Base-by-base conservation (phyloP, 2,113 vertebrate genomes). In the Nothocercus julius region DNA sequence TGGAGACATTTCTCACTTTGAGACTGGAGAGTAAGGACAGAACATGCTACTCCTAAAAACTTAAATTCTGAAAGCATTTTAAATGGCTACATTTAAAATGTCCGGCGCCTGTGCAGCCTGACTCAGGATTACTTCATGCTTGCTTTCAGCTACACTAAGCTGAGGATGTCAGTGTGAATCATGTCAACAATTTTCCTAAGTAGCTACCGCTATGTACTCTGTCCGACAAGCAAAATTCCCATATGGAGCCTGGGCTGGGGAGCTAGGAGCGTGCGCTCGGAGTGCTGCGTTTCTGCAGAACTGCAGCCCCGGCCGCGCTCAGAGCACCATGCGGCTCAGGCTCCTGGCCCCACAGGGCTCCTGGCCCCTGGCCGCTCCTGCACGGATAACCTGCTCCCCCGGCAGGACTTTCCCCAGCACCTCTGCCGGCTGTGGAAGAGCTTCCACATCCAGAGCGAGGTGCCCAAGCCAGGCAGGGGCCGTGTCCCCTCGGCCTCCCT, bases 11-110 rank as follows among this genome's bases (percentile, higher is more conserved):
- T 63, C 56, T 28, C 53, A 16, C 32, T 42, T n/a, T 7, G 40
- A 49, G 51, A 44, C 7, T 30, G 22, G 11, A 20, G 13, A 69
- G 30, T 45, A 72, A 72, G 53, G 69, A 17, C 36, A 38, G 56
- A 79, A 19, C 14, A 13, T 2, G 19, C 1, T 13, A 32, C 25
- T 66, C 54, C 54, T 51, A 17, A 24, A 80, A 88, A 86, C 36
- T 56, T 54, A 20, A 28, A 30, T 81, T 64, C 10, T 45, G 21
- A 34, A 54, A 2, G 40, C 2, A 1, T 22, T 63, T 40, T 14
- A 25, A 44, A 11, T 1, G 40, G n/a, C 12, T 19, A 1, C 0
- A 3, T 58, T 42, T 56, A 74, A 53, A 62, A 38, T 7, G 44
- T 4, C 10, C 7, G 1, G 1, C 4, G 16, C 53, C 56, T 36